Base-by-base conservation (phyloP, 53 echinoderm and acorn worm genomes). In the Patiria pectinifera region DNA sequence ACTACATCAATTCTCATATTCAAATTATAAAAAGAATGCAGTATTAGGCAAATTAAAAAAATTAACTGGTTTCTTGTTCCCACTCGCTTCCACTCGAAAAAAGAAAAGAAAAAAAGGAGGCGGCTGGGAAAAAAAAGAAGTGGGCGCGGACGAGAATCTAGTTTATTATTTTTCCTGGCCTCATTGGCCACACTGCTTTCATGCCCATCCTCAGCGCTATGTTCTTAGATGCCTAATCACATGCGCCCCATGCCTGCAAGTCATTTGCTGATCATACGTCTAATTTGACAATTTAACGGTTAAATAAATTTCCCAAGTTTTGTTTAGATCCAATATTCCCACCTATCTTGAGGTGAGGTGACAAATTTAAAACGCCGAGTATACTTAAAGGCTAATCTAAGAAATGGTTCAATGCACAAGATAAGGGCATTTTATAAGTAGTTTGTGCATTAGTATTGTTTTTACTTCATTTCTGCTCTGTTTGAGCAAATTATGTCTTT, bases 261-360 rank as follows among this genome's bases (percentile, higher is more conserved):
- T 35, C 47, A 79, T 59, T 15, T 24, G n/a, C 59, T 11, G 59
- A 3, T 15, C 60, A 59, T 19, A 82, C 4, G 83, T 26, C 18
- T 21, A 82, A 82, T 82, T 82, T 59, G 13, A 60, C n/a, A n/a
- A 82, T 82, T 82, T 82, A 1, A 82, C 25, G 83, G n/a, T 82
- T 2, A 60, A 82, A 22, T 82, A 18, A n/a, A 15, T 79, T 79
- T 82, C 53, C 6, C 24, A 5, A 0, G 3, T 47, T 82, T 6
- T 82, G 8, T 82, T 82, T 59, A 19, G 11, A 45, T 82, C 83
- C n/a, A 82, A 21, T 82, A 6, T 49, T 82, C 58, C 8, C 49
- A 82, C 82, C 60, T 60, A 23, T 74, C 74, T 10, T 23, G 8
- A 9, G 24, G 4, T n/a, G 74, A 24, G 24, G n/a, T 23, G 4